Conservation (phyloP, 2,888 invertebrate genomes). For the Cryptus armator region DNA sequence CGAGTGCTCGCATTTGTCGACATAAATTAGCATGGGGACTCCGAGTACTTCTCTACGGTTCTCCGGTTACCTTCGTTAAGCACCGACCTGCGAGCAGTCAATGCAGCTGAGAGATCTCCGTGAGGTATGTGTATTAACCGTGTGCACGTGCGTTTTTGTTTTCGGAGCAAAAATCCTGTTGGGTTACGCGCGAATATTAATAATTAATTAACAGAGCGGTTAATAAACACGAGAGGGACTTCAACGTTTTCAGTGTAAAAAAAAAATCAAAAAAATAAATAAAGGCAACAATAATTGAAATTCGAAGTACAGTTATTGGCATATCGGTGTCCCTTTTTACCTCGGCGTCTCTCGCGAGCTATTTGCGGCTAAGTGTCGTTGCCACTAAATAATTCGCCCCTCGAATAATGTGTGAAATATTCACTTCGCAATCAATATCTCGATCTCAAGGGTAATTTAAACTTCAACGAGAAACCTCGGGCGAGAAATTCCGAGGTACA, state of each 20-base stretch:
- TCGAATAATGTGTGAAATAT: conserved; percentile 18
- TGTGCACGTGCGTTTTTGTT: conserved; percentile 45
- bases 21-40: conserved; percentile 41
- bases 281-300: neutral
- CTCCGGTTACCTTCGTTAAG: conserved; percentile 61
- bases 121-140: conserved; percentile 14
- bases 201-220: neutral
- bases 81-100: conserved; percentile 13
- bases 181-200: neutral
- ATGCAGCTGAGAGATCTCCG: conserved; percentile 33
- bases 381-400: neutral
- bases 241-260: neutral
- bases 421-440: conserved; percentile 25
- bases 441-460: conserved; percentile 29
- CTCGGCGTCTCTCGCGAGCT: neutral
- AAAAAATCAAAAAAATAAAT: neutral
- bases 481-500: conserved; percentile 25
- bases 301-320: neutral
- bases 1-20: conserved; percentile 39
- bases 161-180: conserved; percentile 32
- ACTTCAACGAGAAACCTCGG: conserved; percentile 2
- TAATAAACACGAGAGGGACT: neutral
- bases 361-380: neutral
- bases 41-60: conserved; percentile 38
- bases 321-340: neutral